Base-by-base conservation (phyloP, 2,797 vertebrate genomes). In the Trematomus bernacchii region DNA sequence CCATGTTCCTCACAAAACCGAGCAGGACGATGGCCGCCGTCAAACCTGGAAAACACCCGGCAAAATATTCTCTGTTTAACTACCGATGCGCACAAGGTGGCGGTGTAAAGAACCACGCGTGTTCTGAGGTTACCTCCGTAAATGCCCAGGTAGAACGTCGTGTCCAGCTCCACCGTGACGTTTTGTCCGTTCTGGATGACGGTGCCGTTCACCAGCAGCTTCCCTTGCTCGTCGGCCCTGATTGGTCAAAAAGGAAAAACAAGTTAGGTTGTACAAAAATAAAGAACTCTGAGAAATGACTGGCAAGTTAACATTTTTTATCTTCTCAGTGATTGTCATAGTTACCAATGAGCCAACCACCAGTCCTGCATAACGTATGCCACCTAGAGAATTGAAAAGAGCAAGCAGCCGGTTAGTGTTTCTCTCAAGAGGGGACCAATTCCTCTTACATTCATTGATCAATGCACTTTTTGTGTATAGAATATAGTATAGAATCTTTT, bases 291-390 rank as follows among this genome's bases (percentile, higher is more conserved):
- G 4, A 62, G 23, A 1, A 44, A 59, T 48, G 3, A 42, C 21
- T 37, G 18, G 14, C 7, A 3, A 19, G 33, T 19, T 21, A 19
- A 51, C 3, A 11, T 14, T 19, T 3, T 2, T 5, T 3, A 23
- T 16, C 4, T 50, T 21, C 42, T 11, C 0, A 3, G 6, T 48
- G 2, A 3, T 37, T 27, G 12, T 51, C 3, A 16, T 30, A 42
- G 96, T 94, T 85, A 99, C 98, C 98, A 99, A 82, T 97, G 93
- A 5, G 97, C 97, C 85, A 99, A 94, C 98, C 98, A 99, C 98
- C 97, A 99, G 85, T 99, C 98, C 80, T 98, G 97, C 63, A 98
- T 85, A 64, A 98, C 87, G 71, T 96, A 98, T 3, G 94, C 70
- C 12, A 91, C 89, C 98, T 99, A 76, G 2, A 87, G 67, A 30